Evolutionary conservation across 2,888 invertebrate genomes (phyloP), one percentile per base, ranked within the genome.

Genomic region (Drosophila birchii): DNA sequence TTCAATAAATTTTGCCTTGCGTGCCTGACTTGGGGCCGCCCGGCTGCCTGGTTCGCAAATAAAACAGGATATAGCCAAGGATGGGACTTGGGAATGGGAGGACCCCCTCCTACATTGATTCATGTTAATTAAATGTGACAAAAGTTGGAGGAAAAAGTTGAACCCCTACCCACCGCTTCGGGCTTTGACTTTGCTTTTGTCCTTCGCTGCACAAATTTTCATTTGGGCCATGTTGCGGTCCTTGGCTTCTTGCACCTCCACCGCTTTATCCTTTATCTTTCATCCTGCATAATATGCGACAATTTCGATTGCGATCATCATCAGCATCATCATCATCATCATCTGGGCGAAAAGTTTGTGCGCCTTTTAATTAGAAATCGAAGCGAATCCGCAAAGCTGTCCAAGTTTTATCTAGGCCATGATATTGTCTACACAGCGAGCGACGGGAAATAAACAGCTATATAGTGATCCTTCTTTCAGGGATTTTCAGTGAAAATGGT

Each of bases 331-430:
- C 29, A 26, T 45, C 75, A 81, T 84, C 75, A 81, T 85, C 75
- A 71, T 75, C 79, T 70, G 58, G 47, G 62, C 67, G 56, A 68
- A 72, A 83, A 84, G 88, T 60, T 84, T 87, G 75, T 75, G 72
- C 64, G 64, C 88, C 88, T 85, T 89, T 84, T 89, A 84, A 84
- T 84, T 84, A 89, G 78, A 88, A 84, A 81, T 86, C 86, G 78
- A 89, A 81, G 82, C 82, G 75, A 84, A 75, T 72, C 78, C 75
- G 64, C 68, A 70, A 70, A 82, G 79, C 81, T 67, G 70, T 45
- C 38, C 68, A 87, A 79, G 71, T 76, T 78, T 76, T 75, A 76
- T 72, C 84, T 70, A n/a, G 57, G 58, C 67, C 56, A 59, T 66
- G 75, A 51, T 75, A 64, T 74, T 55, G 64, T 8, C n/a, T n/a